Evolutionary conservation across 2,113 vertebrate genomes (phyloP).

Genomic region (Cyrtonyx montezumae): DNA sequence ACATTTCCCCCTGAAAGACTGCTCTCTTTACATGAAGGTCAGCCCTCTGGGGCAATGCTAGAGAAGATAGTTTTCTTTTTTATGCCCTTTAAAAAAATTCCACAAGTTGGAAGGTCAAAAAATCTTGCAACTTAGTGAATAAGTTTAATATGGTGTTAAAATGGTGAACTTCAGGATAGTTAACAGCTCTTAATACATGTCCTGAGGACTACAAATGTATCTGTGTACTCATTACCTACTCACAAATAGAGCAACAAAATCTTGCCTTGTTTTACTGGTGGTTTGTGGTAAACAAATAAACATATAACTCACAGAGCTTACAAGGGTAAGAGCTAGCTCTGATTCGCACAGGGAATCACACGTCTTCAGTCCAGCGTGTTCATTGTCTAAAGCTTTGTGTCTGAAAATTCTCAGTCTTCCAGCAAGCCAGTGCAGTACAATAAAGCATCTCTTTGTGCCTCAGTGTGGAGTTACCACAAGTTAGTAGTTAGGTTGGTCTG

Average conservation of each 20-base stretch:
- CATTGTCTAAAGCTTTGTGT: background rate
- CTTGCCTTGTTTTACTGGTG: background rate
- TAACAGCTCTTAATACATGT: background rate
- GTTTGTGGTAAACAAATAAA: background rate
- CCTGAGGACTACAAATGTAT: background rate
- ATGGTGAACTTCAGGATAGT: background rate
- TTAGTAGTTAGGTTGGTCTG: background rate
- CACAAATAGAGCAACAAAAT: slow-evolving; percentile 4
- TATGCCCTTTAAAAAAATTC: background rate
- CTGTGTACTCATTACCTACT: background rate
- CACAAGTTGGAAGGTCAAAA: background rate
- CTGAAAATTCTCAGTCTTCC: background rate
- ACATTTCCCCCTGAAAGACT: background rate
- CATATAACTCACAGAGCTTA: background rate
- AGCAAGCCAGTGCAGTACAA: background rate
- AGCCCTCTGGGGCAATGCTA: background rate
- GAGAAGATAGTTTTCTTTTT: background rate
- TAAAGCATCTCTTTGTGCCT: accelerated
- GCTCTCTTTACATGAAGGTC: background rate
- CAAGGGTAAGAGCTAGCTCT: background rate
- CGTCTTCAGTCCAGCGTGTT: accelerated
- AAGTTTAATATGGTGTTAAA: background rate
- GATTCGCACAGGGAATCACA: background rate
- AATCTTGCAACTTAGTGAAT: background rate
- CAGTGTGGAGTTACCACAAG: background rate